Evolutionary conservation across 2,113 vertebrate species (phyloP), one percentile per base, ranked within the genome.

Genomic region (Halcyon malimbica): DNA sequence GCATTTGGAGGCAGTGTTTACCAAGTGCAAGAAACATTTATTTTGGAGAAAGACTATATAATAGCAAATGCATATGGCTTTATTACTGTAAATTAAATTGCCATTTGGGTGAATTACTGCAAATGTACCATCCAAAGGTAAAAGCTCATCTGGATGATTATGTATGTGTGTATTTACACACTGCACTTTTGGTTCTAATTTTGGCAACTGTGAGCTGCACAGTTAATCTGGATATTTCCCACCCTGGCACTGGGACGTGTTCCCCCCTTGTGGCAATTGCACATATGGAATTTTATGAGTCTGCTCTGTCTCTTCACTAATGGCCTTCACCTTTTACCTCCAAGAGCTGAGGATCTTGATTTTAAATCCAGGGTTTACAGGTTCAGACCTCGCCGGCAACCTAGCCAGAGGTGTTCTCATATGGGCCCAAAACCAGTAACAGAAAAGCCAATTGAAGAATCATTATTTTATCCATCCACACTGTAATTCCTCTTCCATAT

Each of bases 281-380:
- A 92, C 86, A 94, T 79, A 92, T 39, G 87, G 90, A 94, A 93
- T 93, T 92, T 93, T 87, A 69, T 3, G 6, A 76, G 37, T 89
- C 95, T 96, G 25, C 73, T 94, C 88, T 89, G 83, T 82, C 76
- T 92, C 29, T 89, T 94, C 35, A 46, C 44, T 92, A 89, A 90
- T 62, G 37, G 89, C 13, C 77, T 96, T 95, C 89, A 93, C 87
- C 89, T 93, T 89, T 94, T 97, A 91, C 96, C 91, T 93, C 53
- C 56, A 87, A 53, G 39, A 92, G 48, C 41, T 75, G 77, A 89
- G 37, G 26, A 67, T 80, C 73, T 83, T 96, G 57, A 82, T 89
- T 96, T 97, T 74, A 87, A 87, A 95, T 80, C 91, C 70, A 77
- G 62, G 42, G 50, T 93, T 89, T 96, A 76, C 57, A 71, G 87